Percentiles rank a stretch among this genome's conserved stretches.
phyloP scores from a whole-genome alignment of 2,113 vertebrate genomes.

The Rutilus rutilus region DNA sequence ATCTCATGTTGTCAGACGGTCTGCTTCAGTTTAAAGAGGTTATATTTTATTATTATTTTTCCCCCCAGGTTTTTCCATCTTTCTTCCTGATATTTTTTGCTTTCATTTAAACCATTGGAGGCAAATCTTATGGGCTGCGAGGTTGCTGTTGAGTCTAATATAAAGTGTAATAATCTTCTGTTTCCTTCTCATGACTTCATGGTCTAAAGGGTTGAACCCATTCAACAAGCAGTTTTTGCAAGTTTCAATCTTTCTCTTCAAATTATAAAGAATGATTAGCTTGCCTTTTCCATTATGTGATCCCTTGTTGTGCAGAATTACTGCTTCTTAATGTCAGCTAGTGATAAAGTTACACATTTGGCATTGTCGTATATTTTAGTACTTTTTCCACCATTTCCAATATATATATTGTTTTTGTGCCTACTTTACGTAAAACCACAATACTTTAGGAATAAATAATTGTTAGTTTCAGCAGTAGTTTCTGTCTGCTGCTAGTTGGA shows the following conservation, averaged over 20 bases:
- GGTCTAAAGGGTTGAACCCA: background rate
- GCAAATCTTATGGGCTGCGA: background rate
- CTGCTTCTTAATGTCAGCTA: slow-evolving; percentile 55
- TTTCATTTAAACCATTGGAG: background rate
- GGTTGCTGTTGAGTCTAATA: background rate
- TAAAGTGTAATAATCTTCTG: background rate
- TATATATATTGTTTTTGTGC: background rate
- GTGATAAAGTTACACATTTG: slow-evolving; percentile 36
- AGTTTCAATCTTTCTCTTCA: background rate
- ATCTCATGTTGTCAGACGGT: background rate
- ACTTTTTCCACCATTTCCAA: background rate
- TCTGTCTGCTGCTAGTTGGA: slow-evolving; percentile 17
- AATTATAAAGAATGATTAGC: background rate
- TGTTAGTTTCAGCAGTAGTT: background rate
- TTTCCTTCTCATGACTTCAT: background rate
- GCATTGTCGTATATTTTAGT: background rate
- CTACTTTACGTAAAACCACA: background rate
- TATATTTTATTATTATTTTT: background rate
- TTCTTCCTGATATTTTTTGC: background rate
- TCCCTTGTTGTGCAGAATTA: slow-evolving; percentile 38
- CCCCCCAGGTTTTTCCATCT: background rate
- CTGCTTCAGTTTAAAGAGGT: background rate
- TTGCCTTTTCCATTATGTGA: background rate
- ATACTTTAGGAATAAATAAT: background rate
- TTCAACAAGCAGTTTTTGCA: background rate